Evolutionary conservation across 2,113 vertebrate genomes (phyloP).

Genomic region (Sminthopsis crassicaudata): DNA sequence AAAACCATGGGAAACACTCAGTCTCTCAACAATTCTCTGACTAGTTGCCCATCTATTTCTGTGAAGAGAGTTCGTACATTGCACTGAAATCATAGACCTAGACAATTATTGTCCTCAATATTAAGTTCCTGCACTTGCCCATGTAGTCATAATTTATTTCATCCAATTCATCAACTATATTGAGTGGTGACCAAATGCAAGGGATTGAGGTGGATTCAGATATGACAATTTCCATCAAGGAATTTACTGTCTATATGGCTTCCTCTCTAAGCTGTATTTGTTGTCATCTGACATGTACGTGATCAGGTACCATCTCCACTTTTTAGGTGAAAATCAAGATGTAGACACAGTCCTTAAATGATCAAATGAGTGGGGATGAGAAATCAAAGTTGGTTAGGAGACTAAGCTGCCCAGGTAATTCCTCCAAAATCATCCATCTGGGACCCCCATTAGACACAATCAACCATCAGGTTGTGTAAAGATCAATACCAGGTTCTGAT

Average conservation of each 20-base stretch:
- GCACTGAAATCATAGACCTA: not conserved
- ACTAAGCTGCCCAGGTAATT: not conserved
- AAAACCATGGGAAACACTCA: not conserved
- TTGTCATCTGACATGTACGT: not conserved
- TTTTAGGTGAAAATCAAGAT: not conserved
- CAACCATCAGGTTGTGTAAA: slow-evolving; percentile 51
- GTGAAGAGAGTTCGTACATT: not conserved
- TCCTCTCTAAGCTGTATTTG: not conserved
- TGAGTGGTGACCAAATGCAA: not conserved
- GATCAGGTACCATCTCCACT: not conserved
- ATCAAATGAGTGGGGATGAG: not conserved
- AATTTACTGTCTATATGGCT: not conserved
- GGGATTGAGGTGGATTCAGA: not conserved
- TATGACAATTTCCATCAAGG: not conserved
- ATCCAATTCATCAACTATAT: not conserved
- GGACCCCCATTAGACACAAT: not conserved
- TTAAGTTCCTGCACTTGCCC: not conserved
- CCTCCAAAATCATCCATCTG: slow-evolving; percentile 22
- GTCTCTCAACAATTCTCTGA: not conserved
- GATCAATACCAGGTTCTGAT: slow-evolving; percentile 73
- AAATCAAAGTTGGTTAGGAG: slow-evolving; percentile 20
- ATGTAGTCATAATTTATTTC: not conserved
- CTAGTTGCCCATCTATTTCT: not conserved
- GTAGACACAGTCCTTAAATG: not conserved
- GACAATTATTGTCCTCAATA: not conserved